Evolutionary conservation across 2,797 vertebrate species (phyloP), one percentile per base, ranked within the genome.

Genomic region (Thunnus albacares): DNA sequence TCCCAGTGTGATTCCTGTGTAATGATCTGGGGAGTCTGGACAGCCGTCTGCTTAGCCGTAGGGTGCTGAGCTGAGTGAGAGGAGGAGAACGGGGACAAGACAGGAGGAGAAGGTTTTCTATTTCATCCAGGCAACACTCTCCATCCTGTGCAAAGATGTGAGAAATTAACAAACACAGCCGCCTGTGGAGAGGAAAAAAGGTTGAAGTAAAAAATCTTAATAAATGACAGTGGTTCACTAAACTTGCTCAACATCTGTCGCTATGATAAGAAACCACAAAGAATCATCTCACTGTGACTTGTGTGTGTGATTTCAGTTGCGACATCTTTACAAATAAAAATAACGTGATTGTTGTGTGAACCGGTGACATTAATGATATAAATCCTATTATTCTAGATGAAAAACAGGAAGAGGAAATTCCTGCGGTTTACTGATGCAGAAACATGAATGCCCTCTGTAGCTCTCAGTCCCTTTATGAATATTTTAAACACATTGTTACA

Each of bases 21-120:
- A 94, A 95, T 95, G 93, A 94, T 92, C 85, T 86, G 79, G 90
- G 90, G 90, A 93, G 90, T 90, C 89, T 92, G 93, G 90, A 89
- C 89, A 65, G 88, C 85, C 90, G 89, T 92, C 90, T 90, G 90
- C 80, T 87, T 57, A 74, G 45, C 92, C 11, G 58, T 66, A 45
- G 93, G 92, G 88, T 77, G 83, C 89, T 69, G 88, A 75, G 89
- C 79, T 60, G 81, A 87, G 79, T 58, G 80, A 80, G 84, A 87
- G 58, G 67, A 75, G 77, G 72, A 74, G 86, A 77, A 82, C 58
- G 30, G 63, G 63, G 66, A 78, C 56, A 13, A 45, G 70, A 82
- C 68, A 65, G 68, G 26, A 71, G 78, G 63, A 70, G 77, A 76
- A 65, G 68, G 26, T 76, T 86, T 84, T 41, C 73, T 65, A 83